phyloP scores from a whole-genome alignment of 1,140 invertebrate genomes.

The Trichonephila clavata region DNA sequence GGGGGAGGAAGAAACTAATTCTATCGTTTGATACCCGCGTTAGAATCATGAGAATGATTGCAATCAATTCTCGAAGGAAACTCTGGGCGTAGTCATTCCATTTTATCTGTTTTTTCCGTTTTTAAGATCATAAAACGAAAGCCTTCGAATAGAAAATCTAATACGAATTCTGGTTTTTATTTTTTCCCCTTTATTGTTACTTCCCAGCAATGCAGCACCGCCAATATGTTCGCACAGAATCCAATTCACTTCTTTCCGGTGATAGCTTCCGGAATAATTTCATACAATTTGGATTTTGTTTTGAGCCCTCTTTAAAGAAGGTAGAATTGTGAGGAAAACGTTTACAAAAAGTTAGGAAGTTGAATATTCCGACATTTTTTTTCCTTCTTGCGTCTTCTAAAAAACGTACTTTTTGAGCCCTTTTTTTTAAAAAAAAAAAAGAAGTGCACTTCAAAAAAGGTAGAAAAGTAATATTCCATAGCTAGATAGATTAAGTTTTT shows the following conservation, averaged over 20 bases:
- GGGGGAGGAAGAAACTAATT: background rate
- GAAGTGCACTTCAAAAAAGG: background rate
- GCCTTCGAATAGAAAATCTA: background rate
- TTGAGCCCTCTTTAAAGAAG: background rate
- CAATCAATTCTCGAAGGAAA: background rate
- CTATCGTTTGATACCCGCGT: background rate
- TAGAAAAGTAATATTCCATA: background rate
- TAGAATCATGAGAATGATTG: slow-evolving; percentile 17
- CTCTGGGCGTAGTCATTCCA: background rate
- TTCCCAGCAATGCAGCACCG: background rate
- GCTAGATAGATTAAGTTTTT: background rate
- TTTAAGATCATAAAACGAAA: slow-evolving; percentile 32
- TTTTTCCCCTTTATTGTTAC: background rate
- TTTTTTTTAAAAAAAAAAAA: background rate
- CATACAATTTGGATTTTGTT: slow-evolving; percentile 27
- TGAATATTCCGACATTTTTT: background rate
- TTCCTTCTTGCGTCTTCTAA: background rate
- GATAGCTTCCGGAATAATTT: slow-evolving; percentile 19
- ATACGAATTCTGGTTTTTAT: slow-evolving; percentile 7
- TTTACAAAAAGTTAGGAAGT: background rate
- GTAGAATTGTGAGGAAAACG: background rate
- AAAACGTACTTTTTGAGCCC: background rate
- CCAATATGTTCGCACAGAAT: slow-evolving; percentile 11
- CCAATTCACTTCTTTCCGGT: slow-evolving; percentile 2
- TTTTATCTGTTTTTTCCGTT: slow-evolving; percentile 26